Conservation (phyloP, 2,797 vertebrate species). For the Sphenodon punctatus region DNA sequence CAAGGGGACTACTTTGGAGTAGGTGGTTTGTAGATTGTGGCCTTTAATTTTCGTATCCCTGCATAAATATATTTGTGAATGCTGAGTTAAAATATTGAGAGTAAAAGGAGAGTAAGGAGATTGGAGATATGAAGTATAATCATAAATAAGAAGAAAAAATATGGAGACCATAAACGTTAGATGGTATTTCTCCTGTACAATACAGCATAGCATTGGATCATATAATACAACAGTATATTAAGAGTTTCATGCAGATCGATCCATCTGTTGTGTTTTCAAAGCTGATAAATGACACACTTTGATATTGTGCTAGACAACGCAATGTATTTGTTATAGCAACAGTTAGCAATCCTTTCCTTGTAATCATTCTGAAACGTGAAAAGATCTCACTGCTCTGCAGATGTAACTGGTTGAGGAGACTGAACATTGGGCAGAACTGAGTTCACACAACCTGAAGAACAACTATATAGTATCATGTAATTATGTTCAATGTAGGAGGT, state of each 20-base stretch:
- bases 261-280: slow-evolving; percentile 6
- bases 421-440: not conserved
- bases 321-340: too few species aligned
- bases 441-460: not conserved
- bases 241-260: not conserved
- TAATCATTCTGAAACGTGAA: not conserved
- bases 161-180: not conserved
- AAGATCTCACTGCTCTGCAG: not conserved
- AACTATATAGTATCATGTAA: not conserved
- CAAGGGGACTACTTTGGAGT: not conserved
- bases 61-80: not conserved
- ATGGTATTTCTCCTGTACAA: not conserved
- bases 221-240: slow-evolving; percentile 43
- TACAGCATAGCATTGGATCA: slow-evolving; percentile 39
- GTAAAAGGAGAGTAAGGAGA: too few species aligned
- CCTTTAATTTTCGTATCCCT: too few species aligned
- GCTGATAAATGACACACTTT: not conserved
- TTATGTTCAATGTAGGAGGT: not conserved
- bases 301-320: not conserved
- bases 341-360: not conserved
- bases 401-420: not conserved
- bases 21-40: too few species aligned
- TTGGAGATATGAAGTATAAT: too few species aligned
- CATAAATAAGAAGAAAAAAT: too few species aligned
- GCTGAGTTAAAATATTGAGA: not conserved